Evolutionary conservation across 92 coral and sea anemone species (phyloP).

Genomic region (Desmophyllum pertusum): DNA sequence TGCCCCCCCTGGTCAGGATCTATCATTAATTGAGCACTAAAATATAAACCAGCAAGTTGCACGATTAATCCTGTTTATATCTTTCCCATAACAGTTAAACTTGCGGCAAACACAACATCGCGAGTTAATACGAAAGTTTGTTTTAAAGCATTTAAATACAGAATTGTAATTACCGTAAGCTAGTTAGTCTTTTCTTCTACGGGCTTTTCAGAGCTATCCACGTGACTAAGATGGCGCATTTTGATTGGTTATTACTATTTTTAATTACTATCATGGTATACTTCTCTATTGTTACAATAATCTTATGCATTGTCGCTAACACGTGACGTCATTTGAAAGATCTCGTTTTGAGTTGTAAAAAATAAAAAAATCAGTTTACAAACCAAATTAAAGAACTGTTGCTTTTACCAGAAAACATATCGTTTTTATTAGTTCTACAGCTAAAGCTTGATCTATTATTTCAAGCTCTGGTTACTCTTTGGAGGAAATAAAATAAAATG

Average conservation of each 20-base stretch:
- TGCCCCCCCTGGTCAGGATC: no score
- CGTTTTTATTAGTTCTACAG: neutral
- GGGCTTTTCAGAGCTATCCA: neutral
- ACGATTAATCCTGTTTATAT: neutral
- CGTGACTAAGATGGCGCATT: neutral
- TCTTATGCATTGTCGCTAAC: neutral
- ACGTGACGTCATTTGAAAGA: neutral
- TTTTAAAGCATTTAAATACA: neutral
- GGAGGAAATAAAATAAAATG: neutral
- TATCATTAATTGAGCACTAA: no score
- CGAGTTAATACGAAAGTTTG: neutral
- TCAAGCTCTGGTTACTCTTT: neutral
- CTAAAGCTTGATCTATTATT: neutral
- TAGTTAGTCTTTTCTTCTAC: neutral
- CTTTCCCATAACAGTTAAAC: neutral
- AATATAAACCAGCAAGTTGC: neutral
- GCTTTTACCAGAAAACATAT: neutral
- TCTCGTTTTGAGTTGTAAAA: neutral
- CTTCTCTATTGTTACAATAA: neutral
- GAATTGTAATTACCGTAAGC: neutral
- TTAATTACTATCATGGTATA: neutral
- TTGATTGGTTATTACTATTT: neutral
- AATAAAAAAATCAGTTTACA: neutral
- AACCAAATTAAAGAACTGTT: neutral
- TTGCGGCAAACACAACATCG: neutral